Conservation (phyloP, 2,888 invertebrate species). For the Monoplex corrugatus region DNA sequence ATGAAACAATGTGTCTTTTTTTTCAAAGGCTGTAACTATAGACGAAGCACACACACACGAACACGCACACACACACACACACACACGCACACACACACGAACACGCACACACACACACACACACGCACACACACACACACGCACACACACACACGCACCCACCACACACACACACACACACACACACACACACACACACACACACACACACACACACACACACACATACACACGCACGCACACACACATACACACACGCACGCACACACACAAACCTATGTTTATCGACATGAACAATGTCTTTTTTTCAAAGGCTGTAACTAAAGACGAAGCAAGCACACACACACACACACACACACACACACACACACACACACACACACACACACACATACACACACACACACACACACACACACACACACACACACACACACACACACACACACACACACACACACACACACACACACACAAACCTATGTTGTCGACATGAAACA, state of each 20-base stretch:
- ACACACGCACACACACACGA: background rate
- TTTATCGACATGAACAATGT: background rate
- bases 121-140: background rate
- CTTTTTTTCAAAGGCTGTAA: too few species aligned
- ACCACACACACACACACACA: background rate
- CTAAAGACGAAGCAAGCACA: background rate
- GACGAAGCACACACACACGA: slow-evolving; percentile 41
- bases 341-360: background rate
- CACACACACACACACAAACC: background rate
- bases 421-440: background rate
- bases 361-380: background rate
- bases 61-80: slow-evolving; percentile 20
- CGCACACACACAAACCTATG: background rate
- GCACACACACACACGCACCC: background rate
- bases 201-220: background rate
- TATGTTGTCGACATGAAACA: background rate
- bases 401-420: background rate
- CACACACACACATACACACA: background rate
- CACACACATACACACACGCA: background rate
- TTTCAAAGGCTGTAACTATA: too few species aligned
- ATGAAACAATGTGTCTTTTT: too few species aligned
- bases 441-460: background rate
- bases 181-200: background rate
- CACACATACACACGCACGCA: background rate
- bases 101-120: background rate